Base-by-base conservation (phyloP, 2,888 invertebrate species). In the Exocentrus adspersus region DNA sequence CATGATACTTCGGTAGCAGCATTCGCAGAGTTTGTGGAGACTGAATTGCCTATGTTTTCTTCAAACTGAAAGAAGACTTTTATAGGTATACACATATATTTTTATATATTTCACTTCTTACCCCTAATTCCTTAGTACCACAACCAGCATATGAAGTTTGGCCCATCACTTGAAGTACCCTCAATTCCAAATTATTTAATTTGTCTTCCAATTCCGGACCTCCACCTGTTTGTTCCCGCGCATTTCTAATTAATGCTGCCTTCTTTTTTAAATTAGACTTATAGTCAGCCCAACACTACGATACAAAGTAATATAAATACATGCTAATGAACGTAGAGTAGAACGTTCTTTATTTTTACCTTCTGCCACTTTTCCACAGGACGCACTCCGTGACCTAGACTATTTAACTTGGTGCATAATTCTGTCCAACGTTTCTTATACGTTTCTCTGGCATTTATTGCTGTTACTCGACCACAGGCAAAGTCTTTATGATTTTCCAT, bases 361-460 rank as follows among this genome's bases (percentile, higher is more conserved):
- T 42, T 42, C 14, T 42, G 42, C 42, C 42, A 42, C 14, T 42
- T 42, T 42, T 42, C 42, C 7, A 42, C 7, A 42, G 42, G 28
- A 7, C 28, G 28, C 5, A n/a, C 1, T 45, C 21, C 12, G 9
- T 12, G n/a, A 10, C 17, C 12, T n/a, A n/a, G n/a, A n/a, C n/a
- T n/a, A n/a, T n/a, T n/a, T n/a, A n/a, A n/a, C n/a, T n/a, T n/a
- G n/a, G n/a, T n/a, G n/a, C n/a, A n/a, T n/a, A n/a, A n/a, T n/a
- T n/a, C n/a, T n/a, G n/a, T n/a, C n/a, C n/a, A n/a, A n/a, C n/a
- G n/a, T n/a, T n/a, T n/a, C n/a, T n/a, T n/a, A n/a, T n/a, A n/a
- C n/a, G n/a, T n/a, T n/a, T n/a, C n/a, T n/a, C n/a, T n/a, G n/a
- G n/a, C n/a, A n/a, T n/a, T n/a, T n/a, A n/a, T n/a, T n/a, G n/a